These are phyloP conservation scores for Drosophila pectinifera DNA, from an alignment of 1,140 invertebrate species.

Conservation along the genomic window DNA sequence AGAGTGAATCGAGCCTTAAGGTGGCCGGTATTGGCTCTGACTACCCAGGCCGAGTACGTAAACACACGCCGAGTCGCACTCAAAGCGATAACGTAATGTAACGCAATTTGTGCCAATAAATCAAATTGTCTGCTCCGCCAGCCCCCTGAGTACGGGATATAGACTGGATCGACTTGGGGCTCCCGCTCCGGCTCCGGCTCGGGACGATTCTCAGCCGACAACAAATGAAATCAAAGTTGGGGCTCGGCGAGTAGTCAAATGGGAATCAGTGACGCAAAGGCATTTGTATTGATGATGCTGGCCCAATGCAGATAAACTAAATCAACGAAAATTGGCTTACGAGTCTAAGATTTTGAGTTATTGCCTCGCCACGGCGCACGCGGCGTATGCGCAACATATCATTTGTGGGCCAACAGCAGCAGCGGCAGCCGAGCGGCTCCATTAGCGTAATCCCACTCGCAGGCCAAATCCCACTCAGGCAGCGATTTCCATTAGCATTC, in stretches of 20 bases:
- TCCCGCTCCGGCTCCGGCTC: too few species aligned
- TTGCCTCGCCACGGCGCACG: constrained; percentile 52
- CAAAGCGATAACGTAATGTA: constrained; percentile 81
- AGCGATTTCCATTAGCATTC: constrained; percentile 54
- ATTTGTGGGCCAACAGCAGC: constrained; percentile 39
- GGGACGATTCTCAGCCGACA: constrained; percentile 44
- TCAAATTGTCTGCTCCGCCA: constrained; percentile 71
- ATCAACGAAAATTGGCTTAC: constrained; percentile 83
- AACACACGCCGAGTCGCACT: constrained; percentile 45
- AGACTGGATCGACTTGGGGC: constrained; percentile 40
- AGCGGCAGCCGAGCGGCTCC: constrained; percentile 17
- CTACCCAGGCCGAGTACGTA: constrained; percentile 4
- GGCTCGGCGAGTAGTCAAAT: constrained; percentile 45
- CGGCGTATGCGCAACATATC: constrained; percentile 74
- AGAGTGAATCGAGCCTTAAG: constrained; percentile 28
- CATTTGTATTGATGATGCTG: constrained; percentile 72
- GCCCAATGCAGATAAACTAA: constrained; percentile 77
- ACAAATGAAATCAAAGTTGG: constrained; percentile 71
- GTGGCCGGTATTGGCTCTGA: constrained; percentile 33
- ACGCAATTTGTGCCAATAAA: constrained; percentile 80
- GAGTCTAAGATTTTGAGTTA: constrained; percentile 76
- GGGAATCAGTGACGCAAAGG: constrained; percentile 69
- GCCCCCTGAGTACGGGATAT: constrained; percentile 10
- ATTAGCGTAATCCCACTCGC: constrained; percentile 35
- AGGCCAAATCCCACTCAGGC: constrained; percentile 47